Base-by-base conservation (phyloP, 2,888 invertebrate species). In the Listrodromus nycthemerus region DNA sequence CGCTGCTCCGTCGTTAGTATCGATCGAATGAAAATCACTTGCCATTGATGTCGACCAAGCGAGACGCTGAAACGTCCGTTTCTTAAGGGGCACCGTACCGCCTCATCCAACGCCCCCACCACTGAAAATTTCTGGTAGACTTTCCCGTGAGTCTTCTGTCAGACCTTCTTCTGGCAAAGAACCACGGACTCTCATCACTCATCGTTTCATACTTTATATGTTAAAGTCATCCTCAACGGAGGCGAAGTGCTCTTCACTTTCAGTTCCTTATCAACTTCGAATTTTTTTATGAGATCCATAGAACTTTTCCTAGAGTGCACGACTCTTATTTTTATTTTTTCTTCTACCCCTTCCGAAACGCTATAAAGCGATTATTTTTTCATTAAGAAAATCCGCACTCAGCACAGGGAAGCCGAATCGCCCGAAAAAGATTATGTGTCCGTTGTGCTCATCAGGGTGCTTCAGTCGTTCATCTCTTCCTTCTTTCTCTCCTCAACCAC, bases 21-120 rank as follows among this genome's bases (percentile, higher is more conserved):
- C 63, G 69, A 74, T 69, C 69, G 41, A 67, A 63, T 61, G 67
- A 74, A 78, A 82, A 78, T 82, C 73, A 65, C 76, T 76, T 65
- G 66, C 10, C 67, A 63, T 73, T 58, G n/a, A 24, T 52, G 48
- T 76, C 55, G 55, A 41, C 10, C 37, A n/a, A 30, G 66, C 19
- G 73, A 69, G 69, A 16, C 21, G 19, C 45, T 50, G 69, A 55
- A 74, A 50, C 16, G 45, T 67, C 48, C 30, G 55, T 71, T 77
- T 48, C 30, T n/a, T 27, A 33, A 19, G 30, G 41, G 1, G 41
- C 71, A 10, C 13, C 6, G 45, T 58, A n/a, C 19, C 41, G 19
- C 21, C 27, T 52, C 37, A 37, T 52, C 37, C 24, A 21, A 7
- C 37, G 21, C 41, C 16, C 58, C 58, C n/a, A 10, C 58, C 61